phyloP scores from a whole-genome alignment of 2,797 vertebrate species.

The Eulemur coronatus region DNA sequence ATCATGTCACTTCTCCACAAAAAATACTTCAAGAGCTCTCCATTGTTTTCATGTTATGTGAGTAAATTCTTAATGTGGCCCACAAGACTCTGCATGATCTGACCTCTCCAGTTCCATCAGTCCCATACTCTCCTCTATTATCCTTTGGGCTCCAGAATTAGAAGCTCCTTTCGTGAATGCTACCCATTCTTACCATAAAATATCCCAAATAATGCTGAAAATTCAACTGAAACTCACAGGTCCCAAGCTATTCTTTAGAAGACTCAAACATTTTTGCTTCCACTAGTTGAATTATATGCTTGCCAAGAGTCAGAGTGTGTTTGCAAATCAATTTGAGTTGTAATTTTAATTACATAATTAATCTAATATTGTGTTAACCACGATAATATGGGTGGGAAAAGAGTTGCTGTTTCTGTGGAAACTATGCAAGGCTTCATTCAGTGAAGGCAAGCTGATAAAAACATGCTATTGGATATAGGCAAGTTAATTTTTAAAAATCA shows the following conservation, averaged over 20 bases:
- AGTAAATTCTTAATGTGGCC: not conserved
- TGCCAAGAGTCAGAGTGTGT: not conserved
- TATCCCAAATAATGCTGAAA: not conserved
- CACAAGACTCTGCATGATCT: not conserved
- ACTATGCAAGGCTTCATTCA: not conserved
- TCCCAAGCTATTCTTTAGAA: not conserved
- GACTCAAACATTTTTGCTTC: not conserved
- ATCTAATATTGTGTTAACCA: not conserved
- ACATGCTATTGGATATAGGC: not conserved
- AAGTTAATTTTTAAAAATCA: not conserved
- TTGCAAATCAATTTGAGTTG: not conserved
- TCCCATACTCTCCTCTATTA: not conserved
- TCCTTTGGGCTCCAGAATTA: not conserved
- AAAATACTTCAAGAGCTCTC: not conserved
- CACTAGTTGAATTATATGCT: not conserved
- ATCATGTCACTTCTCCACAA: not conserved
- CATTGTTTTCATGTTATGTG: not conserved
- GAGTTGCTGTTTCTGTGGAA: conserved; percentile 17
- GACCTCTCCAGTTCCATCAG: not conserved
- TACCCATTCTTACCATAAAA: not conserved
- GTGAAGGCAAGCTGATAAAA: conserved; percentile 39
- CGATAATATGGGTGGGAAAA: not conserved
- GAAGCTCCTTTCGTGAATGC: not conserved
- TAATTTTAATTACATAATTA: conserved; percentile 13
- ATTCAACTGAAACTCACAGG: not conserved